phyloP scores from a whole-genome alignment of 2,113 vertebrate genomes.

The Propithecus coquereli region DNA sequence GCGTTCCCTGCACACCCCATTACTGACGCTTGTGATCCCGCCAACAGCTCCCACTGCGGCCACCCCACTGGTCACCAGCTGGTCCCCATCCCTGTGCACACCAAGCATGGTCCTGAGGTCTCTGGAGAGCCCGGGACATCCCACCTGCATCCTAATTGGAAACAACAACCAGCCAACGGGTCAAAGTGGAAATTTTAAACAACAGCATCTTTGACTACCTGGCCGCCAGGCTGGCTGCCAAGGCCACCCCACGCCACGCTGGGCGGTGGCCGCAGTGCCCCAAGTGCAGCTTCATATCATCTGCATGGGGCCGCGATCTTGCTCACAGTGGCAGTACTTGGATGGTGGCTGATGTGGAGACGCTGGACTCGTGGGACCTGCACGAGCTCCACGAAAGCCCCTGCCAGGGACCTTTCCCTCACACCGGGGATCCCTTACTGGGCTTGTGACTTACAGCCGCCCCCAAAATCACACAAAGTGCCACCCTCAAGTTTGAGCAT shows the following conservation, averaged over 20 bases:
- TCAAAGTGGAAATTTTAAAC: too few relatives aligned
- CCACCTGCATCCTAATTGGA: background rate
- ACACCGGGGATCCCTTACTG: background rate
- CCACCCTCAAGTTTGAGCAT: background rate
- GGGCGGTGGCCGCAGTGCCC: accelerated
- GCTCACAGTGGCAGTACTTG: accelerated
- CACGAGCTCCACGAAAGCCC: accelerated
- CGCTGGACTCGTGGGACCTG: too few relatives aligned
- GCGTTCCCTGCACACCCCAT: accelerated
- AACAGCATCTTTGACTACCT: background rate
- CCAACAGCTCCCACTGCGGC: accelerated
- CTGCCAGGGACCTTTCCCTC: too few relatives aligned
- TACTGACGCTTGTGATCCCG: too few relatives aligned
- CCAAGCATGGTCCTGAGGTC: accelerated
- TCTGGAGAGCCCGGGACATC: background rate
- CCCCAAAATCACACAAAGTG: background rate
- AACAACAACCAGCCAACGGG: accelerated
- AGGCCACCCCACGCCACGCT: accelerated
- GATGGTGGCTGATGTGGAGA: accelerated
- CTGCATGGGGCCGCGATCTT: accelerated
- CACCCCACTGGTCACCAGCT: accelerated
- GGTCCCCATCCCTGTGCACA: accelerated
- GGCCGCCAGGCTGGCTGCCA: accelerated
- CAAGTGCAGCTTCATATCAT: accelerated
- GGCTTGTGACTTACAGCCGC: background rate